Percentiles rank a stretch among this genome's conserved stretches.
These are phyloP conservation scores for Muricea muricata DNA, from an alignment of 92 coral and sea anemone genomes.

Conservation along the genomic window DNA sequence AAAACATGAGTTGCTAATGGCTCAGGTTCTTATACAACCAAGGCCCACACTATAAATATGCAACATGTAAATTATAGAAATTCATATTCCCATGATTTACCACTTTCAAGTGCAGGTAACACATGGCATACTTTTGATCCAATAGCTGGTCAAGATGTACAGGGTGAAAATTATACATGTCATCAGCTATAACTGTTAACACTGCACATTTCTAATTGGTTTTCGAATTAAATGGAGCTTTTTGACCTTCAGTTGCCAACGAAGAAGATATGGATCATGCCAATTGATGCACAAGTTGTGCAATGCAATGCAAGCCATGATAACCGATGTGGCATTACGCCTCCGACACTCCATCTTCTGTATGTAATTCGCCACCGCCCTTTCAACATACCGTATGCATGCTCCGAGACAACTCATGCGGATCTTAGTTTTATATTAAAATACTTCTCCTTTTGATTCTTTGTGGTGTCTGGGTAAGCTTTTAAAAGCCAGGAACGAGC, in stretches of 20 bases:
- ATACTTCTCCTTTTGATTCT: not conserved
- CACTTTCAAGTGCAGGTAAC: not conserved
- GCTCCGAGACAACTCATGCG: slow-evolving; percentile 54
- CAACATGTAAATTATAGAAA: not conserved
- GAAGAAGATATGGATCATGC: slow-evolving; percentile 50
- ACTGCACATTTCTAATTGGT: no score
- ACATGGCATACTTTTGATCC: not conserved
- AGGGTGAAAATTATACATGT: not conserved
- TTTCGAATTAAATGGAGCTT: slow-evolving; percentile 26
- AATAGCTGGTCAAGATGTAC: not conserved
- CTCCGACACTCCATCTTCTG: slow-evolving; percentile 42
- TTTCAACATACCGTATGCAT: slow-evolving; percentile 52
- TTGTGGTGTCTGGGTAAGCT: slow-evolving; percentile 37
- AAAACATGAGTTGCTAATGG: slow-evolving; percentile 49
- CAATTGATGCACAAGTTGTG: slow-evolving; percentile 59
- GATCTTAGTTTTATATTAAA: slow-evolving; percentile 38
- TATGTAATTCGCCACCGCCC: slow-evolving; percentile 21
- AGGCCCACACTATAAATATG: not conserved
- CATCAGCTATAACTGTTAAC: not conserved
- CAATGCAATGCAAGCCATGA: slow-evolving; percentile 47
- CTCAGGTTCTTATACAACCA: slow-evolving; percentile 32
- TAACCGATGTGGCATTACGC: slow-evolving; percentile 34
- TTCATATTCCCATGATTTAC: not conserved
- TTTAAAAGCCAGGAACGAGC: slow-evolving; percentile 21
- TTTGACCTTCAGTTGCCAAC: slow-evolving; percentile 51